A percentile compares a stretch with the other conserved stretches of the same genome.
These are phyloP conservation scores for Acrobasis suavella DNA, from an alignment of 2,888 invertebrate genomes.

Conservation along the genomic window DNA sequence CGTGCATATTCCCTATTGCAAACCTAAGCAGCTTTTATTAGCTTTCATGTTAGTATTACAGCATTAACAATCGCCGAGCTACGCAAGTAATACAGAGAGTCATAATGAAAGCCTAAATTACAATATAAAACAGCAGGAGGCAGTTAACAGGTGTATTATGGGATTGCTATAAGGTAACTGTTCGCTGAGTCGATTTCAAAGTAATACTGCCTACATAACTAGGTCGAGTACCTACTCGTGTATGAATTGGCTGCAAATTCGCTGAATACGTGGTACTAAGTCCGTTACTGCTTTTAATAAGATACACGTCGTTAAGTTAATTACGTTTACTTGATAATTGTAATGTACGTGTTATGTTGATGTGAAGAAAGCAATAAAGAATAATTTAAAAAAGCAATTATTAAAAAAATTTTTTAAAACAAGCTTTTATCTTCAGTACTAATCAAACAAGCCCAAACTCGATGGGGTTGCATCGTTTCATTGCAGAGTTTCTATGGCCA, in stretches of 20 bases:
- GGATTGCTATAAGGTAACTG: constrained; percentile 7
- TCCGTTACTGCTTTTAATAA: too few species aligned
- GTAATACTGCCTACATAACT: not conserved
- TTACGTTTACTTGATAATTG: too few species aligned
- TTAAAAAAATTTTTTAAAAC: too few species aligned
- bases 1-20: too few species aligned
- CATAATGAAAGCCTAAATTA: constrained; percentile 20
- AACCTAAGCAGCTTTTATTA: not conserved
- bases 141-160: constrained; percentile 21
- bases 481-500: too few species aligned
- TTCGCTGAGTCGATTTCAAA: not conserved
- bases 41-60: not conserved
- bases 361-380: too few species aligned
- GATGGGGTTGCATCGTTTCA: too few species aligned
- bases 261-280: not conserved
- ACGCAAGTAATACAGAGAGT: not conserved
- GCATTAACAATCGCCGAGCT: not conserved
- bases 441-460: too few species aligned
- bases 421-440: too few species aligned
- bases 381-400: too few species aligned
- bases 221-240: not conserved
- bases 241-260: not conserved
- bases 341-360: too few species aligned
- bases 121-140: constrained; percentile 19
- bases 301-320: too few species aligned